Conservation (phyloP, 2,113 vertebrate species). For the Phalacrocorax pelagicus region DNA sequence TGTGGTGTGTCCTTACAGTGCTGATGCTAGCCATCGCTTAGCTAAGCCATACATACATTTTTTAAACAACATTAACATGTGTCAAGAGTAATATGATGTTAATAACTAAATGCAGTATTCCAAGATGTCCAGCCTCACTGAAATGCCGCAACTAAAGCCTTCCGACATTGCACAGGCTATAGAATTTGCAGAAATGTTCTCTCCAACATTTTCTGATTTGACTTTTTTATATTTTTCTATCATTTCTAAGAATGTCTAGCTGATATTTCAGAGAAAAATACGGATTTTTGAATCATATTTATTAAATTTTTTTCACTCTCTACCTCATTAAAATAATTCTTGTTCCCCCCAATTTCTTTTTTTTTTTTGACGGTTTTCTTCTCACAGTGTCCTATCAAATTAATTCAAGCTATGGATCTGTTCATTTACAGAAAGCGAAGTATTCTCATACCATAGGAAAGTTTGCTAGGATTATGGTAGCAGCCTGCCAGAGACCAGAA, state of each 20-base stretch:
- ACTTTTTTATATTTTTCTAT: background rate
- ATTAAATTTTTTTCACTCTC: background rate
- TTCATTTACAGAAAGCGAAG: background rate
- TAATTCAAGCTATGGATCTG: background rate
- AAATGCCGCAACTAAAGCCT: background rate
- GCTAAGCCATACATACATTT: background rate
- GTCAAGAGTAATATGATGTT: background rate
- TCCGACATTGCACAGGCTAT: background rate
- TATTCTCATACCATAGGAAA: background rate
- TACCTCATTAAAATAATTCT: background rate
- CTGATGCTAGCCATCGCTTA: rapidly evolving
- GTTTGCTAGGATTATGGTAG: background rate
- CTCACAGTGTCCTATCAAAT: background rate
- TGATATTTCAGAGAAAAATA: background rate
- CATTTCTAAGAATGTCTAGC: background rate
- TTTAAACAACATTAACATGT: background rate
- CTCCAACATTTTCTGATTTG: background rate
- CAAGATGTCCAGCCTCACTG: background rate
- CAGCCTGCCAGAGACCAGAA: background rate
- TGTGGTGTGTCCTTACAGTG: background rate
- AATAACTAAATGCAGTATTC: background rate
- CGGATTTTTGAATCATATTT: background rate
- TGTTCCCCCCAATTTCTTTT: background rate
- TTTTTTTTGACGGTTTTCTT: background rate
- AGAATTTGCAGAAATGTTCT: background rate